phyloP scores from a whole-genome alignment of 2,113 vertebrate species.

The Xiphophorus couchianus region DNA sequence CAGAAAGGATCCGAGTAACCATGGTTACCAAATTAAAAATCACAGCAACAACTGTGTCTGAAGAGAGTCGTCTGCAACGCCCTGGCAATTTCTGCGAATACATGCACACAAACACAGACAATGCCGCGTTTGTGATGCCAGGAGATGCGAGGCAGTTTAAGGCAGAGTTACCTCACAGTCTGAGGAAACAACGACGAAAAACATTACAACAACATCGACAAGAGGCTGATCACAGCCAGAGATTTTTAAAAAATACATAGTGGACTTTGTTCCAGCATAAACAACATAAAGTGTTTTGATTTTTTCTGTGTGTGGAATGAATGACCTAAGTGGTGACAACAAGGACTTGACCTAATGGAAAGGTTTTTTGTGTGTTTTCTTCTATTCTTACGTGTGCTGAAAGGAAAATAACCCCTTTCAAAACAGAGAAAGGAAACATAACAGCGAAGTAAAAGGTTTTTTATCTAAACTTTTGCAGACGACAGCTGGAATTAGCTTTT shows the following conservation, averaged over 20 bases:
- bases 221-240: conserved; percentile 29
- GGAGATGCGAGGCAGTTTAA: neutral
- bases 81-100: conserved; percentile 52
- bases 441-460: neutral
- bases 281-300: conserved; percentile 27
- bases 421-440: conserved; percentile 4
- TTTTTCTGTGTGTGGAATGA: conserved; percentile 17
- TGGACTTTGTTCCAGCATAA: conserved; percentile 24
- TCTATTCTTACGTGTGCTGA: conserved; percentile 5
- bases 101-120: conserved; percentile 25
- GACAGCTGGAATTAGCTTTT: neutral
- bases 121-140: conserved; percentile 19
- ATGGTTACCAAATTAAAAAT: conserved; percentile 40
- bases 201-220: conserved; percentile 31
- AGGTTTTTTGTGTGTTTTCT: conserved; percentile 4
- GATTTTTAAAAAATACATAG: conserved; percentile 26
- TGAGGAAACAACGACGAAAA: conserved; percentile 1
- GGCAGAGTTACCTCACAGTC: neutral
- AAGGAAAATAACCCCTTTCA: neutral
- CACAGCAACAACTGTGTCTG: conserved; percentile 34
- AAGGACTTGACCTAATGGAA: conserved; percentile 45
- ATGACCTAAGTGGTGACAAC: conserved; percentile 48
- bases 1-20: conserved; percentile 33
- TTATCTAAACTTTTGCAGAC: neutral
- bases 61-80: conserved; percentile 34